Conservation (phyloP, 2,113 vertebrate species). For the Muntiacus muntjak region DNA sequence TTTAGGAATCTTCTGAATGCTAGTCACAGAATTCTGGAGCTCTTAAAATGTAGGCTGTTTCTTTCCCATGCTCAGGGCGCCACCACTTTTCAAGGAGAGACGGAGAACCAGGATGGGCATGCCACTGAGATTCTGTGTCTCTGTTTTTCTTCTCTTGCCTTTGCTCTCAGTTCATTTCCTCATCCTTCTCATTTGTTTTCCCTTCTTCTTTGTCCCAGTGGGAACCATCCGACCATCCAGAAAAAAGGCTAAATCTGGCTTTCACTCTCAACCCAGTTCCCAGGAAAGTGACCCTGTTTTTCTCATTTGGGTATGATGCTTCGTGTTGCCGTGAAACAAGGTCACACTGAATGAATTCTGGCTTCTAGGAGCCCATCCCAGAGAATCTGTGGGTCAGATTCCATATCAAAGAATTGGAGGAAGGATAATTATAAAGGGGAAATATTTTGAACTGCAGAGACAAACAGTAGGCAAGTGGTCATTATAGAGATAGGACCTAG, state of each 20-base stretch:
- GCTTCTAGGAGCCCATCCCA: background rate
- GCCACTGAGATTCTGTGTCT: background rate
- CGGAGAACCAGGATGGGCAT: background rate
- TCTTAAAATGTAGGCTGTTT: background rate
- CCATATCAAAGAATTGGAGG: background rate
- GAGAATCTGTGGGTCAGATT: constrained; percentile 19
- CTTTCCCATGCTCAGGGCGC: background rate
- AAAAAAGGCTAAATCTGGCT: constrained; percentile 32
- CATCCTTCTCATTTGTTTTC: constrained; percentile 6
- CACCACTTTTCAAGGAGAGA: background rate
- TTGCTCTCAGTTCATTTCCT: background rate
- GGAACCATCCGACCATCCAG: background rate
- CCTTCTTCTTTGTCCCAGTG: background rate
- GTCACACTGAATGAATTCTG: background rate
- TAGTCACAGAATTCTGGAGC: background rate
- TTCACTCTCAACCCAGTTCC: constrained; percentile 20
- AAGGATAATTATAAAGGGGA: background rate
- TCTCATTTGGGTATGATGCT: constrained; percentile 21
- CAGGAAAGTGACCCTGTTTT: constrained; percentile 27
- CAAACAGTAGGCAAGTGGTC: background rate
- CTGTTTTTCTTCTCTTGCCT: background rate
- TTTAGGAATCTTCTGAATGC: background rate
- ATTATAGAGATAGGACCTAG: background rate
- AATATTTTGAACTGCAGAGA: background rate
- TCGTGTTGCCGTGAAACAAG: background rate